Conservation (phyloP, 2,113 vertebrate genomes). For the Tenebrosternarchus preto region DNA sequence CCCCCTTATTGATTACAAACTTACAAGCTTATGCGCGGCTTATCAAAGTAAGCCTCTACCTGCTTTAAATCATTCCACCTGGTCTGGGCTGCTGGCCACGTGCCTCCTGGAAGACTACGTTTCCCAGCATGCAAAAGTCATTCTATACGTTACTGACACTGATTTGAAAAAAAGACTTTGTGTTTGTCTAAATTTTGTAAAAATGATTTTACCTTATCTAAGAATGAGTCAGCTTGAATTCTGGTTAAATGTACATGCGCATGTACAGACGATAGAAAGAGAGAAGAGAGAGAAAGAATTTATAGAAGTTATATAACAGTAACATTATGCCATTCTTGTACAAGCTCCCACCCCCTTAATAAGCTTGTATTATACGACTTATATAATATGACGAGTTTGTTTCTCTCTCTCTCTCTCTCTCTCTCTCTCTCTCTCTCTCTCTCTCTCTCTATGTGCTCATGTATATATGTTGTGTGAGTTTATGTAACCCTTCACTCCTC, state of each 20-base stretch:
- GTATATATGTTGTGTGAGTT: slow-evolving; percentile 17
- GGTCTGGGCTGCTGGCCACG: slow-evolving; percentile 1
- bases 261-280: neutral
- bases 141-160: neutral
- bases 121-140: slow-evolving; percentile 16
- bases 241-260: neutral
- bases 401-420: no score
- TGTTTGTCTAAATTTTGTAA: no score
- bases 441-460: no score
- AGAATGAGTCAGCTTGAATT: slow-evolving; percentile 10
- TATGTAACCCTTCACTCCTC: slow-evolving; percentile 7
- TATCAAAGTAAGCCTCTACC: slow-evolving; percentile 70
- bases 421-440: no score
- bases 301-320: neutral
- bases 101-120: slow-evolving; percentile 22
- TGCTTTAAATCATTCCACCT: slow-evolving; percentile 54
- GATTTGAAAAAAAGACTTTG: neutral
- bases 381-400: slow-evolving; percentile 2
- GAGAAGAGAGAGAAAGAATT: neutral
- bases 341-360: neutral
- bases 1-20: slow-evolving; percentile 78
- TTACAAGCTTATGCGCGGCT: slow-evolving; percentile 73
- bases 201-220: no score
- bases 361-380: neutral
- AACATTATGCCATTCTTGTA: neutral